Conservation (phyloP, 2,113 vertebrate species). For the Thryonomys swinderianus region DNA sequence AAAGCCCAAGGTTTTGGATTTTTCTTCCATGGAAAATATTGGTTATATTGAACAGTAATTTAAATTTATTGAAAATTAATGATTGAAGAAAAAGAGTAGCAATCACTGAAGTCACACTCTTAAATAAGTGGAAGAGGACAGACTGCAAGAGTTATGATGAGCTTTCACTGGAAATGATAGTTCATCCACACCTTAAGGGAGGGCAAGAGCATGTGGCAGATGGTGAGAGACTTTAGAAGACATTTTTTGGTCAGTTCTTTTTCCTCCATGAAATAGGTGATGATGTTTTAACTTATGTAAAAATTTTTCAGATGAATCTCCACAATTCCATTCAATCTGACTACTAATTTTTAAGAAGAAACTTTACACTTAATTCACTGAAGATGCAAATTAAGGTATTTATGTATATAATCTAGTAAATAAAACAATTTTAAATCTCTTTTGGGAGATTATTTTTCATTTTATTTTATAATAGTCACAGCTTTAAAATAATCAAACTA, state of each 20-base stretch:
- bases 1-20: background rate
- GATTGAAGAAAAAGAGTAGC: background rate
- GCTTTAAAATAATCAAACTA: constrained; percentile 37
- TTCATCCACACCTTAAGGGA: accelerated
- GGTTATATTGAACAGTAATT: background rate
- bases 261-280: background rate
- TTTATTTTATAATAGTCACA: background rate
- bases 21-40: background rate
- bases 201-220: background rate
- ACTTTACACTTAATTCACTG: background rate
- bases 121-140: background rate
- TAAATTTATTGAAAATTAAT: background rate
- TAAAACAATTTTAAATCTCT: background rate
- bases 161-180: background rate
- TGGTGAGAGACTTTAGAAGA: background rate
- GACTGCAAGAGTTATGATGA: background rate
- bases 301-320: background rate
- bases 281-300: background rate
- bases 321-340: background rate
- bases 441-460: background rate
- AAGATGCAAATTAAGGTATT: background rate
- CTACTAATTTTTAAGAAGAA: background rate
- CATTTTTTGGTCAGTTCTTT: background rate
- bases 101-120: accelerated
- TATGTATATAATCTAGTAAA: background rate